Percentiles rank a stretch among this genome's conserved stretches.
Evolutionary conservation across 2,113 vertebrate genomes (phyloP).

Genomic region (Gnathonemus echidnorhynchus): DNA sequence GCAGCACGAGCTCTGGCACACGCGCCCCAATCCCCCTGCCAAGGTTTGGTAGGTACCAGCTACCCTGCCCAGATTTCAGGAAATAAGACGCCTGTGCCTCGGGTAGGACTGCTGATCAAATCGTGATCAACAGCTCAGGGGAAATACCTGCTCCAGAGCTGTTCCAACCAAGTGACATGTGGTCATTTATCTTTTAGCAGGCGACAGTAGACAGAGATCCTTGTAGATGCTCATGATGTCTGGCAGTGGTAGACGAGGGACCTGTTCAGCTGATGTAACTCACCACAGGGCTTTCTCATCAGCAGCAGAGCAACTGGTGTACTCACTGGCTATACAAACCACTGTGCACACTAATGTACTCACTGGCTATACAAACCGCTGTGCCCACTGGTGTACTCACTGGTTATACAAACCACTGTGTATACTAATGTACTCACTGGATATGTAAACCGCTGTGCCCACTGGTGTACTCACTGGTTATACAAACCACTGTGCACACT

Average conservation of each 20-base stretch:
- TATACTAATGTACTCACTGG: not conserved
- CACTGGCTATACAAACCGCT: no score
- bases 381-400: no score
- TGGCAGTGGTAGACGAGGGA: not conserved
- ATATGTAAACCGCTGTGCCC: not conserved
- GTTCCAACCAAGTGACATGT: not conserved
- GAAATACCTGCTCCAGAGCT: not conserved
- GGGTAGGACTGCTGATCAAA: not conserved
- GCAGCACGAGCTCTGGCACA: not conserved
- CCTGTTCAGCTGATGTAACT: no score
- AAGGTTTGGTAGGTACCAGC: not conserved
- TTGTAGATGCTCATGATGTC: not conserved
- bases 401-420: no score
- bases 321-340: no score
- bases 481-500: not conserved
- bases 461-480: not conserved
- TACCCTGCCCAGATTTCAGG: not conserved
- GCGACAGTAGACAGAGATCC: not conserved
- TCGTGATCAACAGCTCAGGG: not conserved
- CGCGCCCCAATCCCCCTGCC: not conserved
- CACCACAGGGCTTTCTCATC: no score
- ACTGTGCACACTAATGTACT: no score
- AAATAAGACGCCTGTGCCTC: not conserved
- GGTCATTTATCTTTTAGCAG: not conserved
- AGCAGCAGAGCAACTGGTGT: not conserved